Percentiles rank a stretch among this genome's conserved stretches.
Evolutionary conservation across 2,797 vertebrate species (phyloP).

Genomic region (Pteronotus mesoamericanus): DNA sequence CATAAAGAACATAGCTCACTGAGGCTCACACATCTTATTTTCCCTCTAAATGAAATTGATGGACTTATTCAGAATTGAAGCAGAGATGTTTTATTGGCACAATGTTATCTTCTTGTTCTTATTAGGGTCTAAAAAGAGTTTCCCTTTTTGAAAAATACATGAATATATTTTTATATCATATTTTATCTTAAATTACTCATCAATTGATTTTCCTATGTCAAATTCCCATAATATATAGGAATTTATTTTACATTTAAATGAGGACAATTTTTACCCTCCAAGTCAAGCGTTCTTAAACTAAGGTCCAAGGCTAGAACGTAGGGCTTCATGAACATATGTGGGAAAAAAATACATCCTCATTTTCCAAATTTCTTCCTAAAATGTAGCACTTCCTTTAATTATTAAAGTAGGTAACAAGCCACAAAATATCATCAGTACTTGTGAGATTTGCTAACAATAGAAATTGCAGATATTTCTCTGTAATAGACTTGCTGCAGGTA

Average conservation of each 20-base stretch:
- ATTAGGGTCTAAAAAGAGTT: background rate
- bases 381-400: background rate
- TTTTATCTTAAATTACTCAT: background rate
- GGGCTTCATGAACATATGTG: background rate
- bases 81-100: background rate
- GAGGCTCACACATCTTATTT: background rate
- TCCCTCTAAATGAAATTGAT: background rate
- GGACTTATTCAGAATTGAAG: background rate
- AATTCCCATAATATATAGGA: background rate
- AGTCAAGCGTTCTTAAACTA: background rate
- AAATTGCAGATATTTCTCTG: background rate
- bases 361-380: background rate
- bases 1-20: background rate
- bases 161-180: background rate
- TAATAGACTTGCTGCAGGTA: background rate
- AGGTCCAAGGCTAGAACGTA: background rate
- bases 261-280: background rate
- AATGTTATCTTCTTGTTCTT: background rate
- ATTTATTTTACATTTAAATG: background rate
- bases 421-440: background rate
- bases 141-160: background rate
- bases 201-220: background rate
- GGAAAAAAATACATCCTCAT: background rate
- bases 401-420: background rate
- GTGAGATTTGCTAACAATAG: background rate